Base-by-base conservation (phyloP, 1,140 invertebrate species). In the Leptinotarsa lineolata region DNA sequence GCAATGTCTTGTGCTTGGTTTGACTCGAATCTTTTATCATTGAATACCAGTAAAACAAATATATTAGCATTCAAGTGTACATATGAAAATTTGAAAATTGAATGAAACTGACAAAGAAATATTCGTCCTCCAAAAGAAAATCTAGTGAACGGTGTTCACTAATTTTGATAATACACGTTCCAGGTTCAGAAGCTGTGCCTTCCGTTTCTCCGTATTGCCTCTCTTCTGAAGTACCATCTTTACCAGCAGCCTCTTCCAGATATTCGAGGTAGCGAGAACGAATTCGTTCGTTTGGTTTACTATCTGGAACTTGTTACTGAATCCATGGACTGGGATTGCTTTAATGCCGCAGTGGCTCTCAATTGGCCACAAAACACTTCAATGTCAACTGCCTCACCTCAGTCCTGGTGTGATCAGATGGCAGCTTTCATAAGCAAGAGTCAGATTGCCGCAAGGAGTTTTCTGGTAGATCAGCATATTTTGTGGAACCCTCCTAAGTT, bases 221-320 rank as follows among this genome's bases (percentile, higher is more conserved):
- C 95, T 3, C 84, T 97, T 3, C 85, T 98, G 22, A 90, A 93
- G 70, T 91, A 94, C 85, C 95, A 97, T 86, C 84, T 97, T 58
- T 97, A 96, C 85, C 90, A 92, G 60, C 90, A 93, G 81, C 88
- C 91, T n/a, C 86, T 95, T 79, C 94, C 94, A 0, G 87, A 90
- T 60, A 89, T 93, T 22, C 84, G 86, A 59, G 85, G 86, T 2
- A 81, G 89, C 0, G 85, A 89, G 22, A 86, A 88, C 22, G 94
- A 95, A 85, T 94, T 94, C 85, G 88, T 90, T 8, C 87, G 89
- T 64, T 88, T 95, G 24, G 90, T 92, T 15, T 91, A 90, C 80
- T 95, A 92, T 83, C 86, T 95, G 70, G 91, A 94, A 83, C 85
- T 94, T 76, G 89, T 91, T 16, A 89, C 89, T 6, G 89, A 90